Evolutionary conservation across 2,113 vertebrate species (phyloP), one percentile per base, ranked within the genome.

Genomic region (Salvator merianae): DNA sequence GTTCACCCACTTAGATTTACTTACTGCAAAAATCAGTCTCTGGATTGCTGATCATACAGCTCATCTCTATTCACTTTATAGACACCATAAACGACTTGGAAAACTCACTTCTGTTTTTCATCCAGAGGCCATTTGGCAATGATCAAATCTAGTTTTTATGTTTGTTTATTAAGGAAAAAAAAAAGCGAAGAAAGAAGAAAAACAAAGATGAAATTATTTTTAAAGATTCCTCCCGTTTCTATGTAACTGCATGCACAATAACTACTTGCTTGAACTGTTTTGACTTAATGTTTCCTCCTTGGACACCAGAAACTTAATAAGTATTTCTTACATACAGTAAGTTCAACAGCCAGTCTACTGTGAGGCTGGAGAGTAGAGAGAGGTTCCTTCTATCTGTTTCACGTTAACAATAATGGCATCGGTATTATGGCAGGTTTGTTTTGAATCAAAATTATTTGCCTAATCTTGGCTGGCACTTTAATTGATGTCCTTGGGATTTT

Each of bases 121-220:
- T 92, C 89, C 86, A 90, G 91, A 94, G 85, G 87, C 91, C 86
- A 87, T 84, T 93, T 91, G 85, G 84, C 81, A 90, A 34, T 87
- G 82, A 88, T 86, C 86, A 88, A 88, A 81, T 83, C 28, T 78
- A n/a, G 13, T 90, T 85, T 59, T 88, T 88, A 30, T 91, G 86
- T 40, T 82, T 77, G 55, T 59, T 59, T 59, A 59, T 20, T 20
- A 20, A 20, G 5, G 18, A 20, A 59, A 59, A 59, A 20, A 59
- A 55, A 55, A 12, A 50, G 53, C 82, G 79, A 65, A 86, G 90
- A 82, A 73, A 34, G 65, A 38, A 69, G 72, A 1, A 77, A 87
- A 91, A 59, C 55, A 83, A 71, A 28, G 65, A 34, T 69, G 75
- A 1, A 77, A 87, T 90, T 68, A 65, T 77, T 47, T 14, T 24